Evolutionary conservation across 2,888 invertebrate species (phyloP).

Genomic region (Sinohyriopsis cumingii): DNA sequence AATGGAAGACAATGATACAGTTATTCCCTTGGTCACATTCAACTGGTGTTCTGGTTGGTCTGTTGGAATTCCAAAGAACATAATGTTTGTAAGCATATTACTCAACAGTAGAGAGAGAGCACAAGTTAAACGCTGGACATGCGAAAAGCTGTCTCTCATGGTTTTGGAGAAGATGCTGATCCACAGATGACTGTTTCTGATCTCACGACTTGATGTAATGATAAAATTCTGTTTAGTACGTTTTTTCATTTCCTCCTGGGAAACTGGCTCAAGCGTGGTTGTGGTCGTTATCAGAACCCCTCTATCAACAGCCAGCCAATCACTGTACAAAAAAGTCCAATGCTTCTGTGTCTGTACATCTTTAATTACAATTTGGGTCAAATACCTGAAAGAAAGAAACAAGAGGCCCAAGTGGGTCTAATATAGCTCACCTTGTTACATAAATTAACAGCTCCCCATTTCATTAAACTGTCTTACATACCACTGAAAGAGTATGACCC

Average conservation of each 20-base stretch:
- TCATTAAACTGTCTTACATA: too few species aligned
- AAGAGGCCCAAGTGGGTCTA: too few species aligned
- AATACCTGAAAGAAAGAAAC: conserved; percentile 39
- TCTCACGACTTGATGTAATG: conserved; percentile 29
- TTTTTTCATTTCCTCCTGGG: conserved; percentile 16
- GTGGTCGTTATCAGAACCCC: conserved; percentile 25
- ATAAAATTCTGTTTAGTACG: conserved; percentile 29
- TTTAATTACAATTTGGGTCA: conserved; percentile 45
- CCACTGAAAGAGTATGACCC: too few species aligned
- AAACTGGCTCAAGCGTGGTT: conserved; percentile 31
- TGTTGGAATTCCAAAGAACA: conserved; percentile 56
- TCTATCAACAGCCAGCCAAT: conserved; percentile 49
- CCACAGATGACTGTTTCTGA: conserved; percentile 63
- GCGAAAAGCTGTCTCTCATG: conserved; percentile 52
- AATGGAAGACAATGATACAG: conserved; percentile 27
- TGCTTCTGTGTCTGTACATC: conserved; percentile 41
- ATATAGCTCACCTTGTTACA: too few species aligned
- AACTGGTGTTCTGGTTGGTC: conserved; percentile 45
- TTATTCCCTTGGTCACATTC: conserved; percentile 13
- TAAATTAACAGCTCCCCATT: too few species aligned
- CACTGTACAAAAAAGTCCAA: conserved; percentile 50
- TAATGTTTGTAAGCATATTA: conserved; percentile 61
- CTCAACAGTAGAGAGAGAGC: conserved; percentile 55
- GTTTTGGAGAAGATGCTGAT: conserved; percentile 61
- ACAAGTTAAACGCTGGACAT: conserved; percentile 62